A percentile compares a stretch with the other conserved stretches of the same genome.
Conservation (phyloP, 92 coral and sea anemone genomes). For the Isaurus tuberculatus region DNA sequence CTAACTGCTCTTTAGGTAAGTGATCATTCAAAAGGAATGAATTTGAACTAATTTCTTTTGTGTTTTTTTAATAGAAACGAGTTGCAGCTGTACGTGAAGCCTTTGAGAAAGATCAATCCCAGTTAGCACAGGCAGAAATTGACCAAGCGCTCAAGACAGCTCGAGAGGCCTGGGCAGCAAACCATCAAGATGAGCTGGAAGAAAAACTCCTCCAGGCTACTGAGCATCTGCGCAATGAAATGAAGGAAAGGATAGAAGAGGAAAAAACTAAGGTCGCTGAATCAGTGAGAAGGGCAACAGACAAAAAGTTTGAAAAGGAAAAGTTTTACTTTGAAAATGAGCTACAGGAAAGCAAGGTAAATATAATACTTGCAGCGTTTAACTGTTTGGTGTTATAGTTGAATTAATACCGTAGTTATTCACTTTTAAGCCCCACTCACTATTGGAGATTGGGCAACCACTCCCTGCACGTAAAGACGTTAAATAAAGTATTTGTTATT, state of each 20-base stretch:
- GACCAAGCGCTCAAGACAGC: constrained; percentile 87
- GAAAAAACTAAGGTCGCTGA: constrained; percentile 66
- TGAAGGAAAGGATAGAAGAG: constrained; percentile 57
- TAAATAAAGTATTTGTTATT: too few relatives aligned
- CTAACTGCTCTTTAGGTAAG: too few relatives aligned
- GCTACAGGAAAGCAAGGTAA: constrained; percentile 65
- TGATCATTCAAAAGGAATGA: too few relatives aligned
- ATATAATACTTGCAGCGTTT: background rate
- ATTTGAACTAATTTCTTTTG: too few relatives aligned
- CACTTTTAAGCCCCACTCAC: too few relatives aligned
- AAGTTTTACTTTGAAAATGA: constrained; percentile 75
- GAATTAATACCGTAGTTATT: too few relatives aligned
- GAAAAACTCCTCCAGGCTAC: constrained; percentile 73
- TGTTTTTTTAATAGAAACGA: constrained; percentile 60
- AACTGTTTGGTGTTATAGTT: too few relatives aligned
- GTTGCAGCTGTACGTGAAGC: constrained; percentile 72
- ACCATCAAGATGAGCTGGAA: constrained; percentile 72
- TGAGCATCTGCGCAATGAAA: constrained; percentile 61
- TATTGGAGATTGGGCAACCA: too few relatives aligned
- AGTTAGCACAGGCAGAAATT: constrained; percentile 73
- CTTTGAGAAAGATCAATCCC: constrained; percentile 74
- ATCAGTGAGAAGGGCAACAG: constrained; percentile 64
- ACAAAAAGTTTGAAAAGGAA: constrained; percentile 63
- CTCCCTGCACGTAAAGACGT: too few relatives aligned
- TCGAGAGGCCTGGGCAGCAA: constrained; percentile 88